Base-by-base conservation (phyloP, 2,888 invertebrate genomes). In the Yponomeuta malinellus region DNA sequence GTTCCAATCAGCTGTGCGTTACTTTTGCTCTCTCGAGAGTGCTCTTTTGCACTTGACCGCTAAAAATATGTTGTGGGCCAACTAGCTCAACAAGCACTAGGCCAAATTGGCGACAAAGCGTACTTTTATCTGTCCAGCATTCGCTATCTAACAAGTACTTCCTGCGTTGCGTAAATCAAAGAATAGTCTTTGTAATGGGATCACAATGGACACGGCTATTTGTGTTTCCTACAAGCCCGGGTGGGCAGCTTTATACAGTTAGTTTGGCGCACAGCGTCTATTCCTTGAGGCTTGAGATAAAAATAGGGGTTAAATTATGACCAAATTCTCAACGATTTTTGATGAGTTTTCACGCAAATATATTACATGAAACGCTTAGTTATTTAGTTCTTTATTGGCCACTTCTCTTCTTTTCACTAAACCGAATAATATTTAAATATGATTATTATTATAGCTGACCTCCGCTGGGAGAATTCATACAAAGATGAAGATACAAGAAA, bases 151-250 rank as follows among this genome's bases (percentile, higher is more conserved):
- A 59, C 52, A 59, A 15, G 15, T 15, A 59, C 5, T 59, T 59
- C 52, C 52, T 59, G 52, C 52, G 52, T 59, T 59, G 52, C 52
- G 12, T 59, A 59, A 59, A 59, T 59, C 52, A 59, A 59, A 59
- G 52, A 59, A 59, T 59, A 15, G 15, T 59, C 52, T 59, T 59
- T 59, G 52, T 59, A 59, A 59, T 59, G 52, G 52, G 52, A 59
- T 59, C 52, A 59, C 52, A 59, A 59, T 59, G 52, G 52, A 59
- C 52, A 59, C 52, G 52, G 52, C 52, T 12, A 59, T 59, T 59
- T 59, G 52, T 15, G 52, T 59, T 59, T 59, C 52, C 52, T 59
- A 15, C 52, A 5, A 15, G 52, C 15, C 52, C 12, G 12, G 15
- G 52, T 59, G 52, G 15, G 52, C 52, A 15, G 3, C 52, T 15